Percentiles rank a stretch among this genome's conserved stretches.
Conservation (phyloP, 2,113 vertebrate species). For the Amphilophus citrinellus region DNA sequence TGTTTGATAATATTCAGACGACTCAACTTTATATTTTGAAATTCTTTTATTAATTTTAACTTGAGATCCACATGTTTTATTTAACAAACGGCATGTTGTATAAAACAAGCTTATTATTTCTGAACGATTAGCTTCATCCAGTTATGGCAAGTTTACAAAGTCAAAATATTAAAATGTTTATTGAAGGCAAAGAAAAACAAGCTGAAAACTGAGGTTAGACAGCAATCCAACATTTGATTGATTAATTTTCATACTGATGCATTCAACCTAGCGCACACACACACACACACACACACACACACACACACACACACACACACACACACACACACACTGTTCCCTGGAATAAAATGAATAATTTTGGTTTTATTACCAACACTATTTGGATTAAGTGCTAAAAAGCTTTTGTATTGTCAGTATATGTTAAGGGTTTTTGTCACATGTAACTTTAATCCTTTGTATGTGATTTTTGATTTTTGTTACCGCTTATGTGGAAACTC, state of each 20-base stretch:
- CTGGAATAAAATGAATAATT: rapidly evolving
- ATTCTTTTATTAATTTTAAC: not conserved
- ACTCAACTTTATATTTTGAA: not conserved
- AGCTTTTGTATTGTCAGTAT: not conserved
- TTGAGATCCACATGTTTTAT: not conserved
- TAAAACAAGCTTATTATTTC: not conserved
- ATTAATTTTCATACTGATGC: not conserved
- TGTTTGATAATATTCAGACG: not conserved
- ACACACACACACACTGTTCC: not conserved
- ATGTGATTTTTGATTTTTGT: not conserved
- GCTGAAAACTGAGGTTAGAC: not conserved
- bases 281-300: too few species aligned
- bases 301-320: too few species aligned
- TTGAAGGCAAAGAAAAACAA: not conserved
- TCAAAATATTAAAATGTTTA: not conserved
- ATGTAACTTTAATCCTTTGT: rapidly evolving
- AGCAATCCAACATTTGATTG: not conserved
- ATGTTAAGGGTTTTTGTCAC: rapidly evolving
- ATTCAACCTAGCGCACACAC: not conserved
- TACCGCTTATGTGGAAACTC: rapidly evolving
- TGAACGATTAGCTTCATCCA: not conserved
- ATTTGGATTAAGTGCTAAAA: not conserved
- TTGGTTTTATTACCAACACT: rapidly evolving
- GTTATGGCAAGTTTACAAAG: not conserved
- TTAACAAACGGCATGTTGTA: not conserved